phyloP scores from a whole-genome alignment of 1,140 invertebrate genomes.

The Nymphalis io region DNA sequence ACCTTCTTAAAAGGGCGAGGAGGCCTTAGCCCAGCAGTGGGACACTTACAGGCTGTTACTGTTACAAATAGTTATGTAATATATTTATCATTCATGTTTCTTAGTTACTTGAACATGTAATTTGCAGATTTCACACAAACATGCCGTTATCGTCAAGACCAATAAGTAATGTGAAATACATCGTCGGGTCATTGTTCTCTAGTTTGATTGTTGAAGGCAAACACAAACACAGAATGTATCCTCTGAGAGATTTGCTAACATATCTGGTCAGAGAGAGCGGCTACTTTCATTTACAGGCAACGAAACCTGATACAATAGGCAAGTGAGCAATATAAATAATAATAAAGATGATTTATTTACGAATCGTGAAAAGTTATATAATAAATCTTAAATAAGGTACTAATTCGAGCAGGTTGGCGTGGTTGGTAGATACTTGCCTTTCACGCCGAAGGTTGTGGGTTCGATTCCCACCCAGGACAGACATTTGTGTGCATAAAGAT shows the following conservation, averaged over 20 bases:
- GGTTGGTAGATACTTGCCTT: too few relatives aligned
- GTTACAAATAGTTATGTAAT: neutral
- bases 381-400: too few relatives aligned
- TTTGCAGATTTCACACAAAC: constrained; percentile 83
- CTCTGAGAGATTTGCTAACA: constrained; percentile 77
- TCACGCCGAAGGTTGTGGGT: too few relatives aligned
- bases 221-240: constrained; percentile 83
- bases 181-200: constrained; percentile 79
- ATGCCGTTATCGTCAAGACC: constrained; percentile 79
- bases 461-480: too few relatives aligned
- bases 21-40: too few relatives aligned
- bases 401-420: too few relatives aligned
- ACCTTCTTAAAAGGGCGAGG: too few relatives aligned
- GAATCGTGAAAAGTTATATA: too few relatives aligned
- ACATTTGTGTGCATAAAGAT: too few relatives aligned
- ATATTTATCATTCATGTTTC: neutral
- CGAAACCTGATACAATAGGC: constrained; percentile 96
- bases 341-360: too few relatives aligned
- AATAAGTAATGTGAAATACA: constrained; percentile 71
- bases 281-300: constrained; percentile 93
- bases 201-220: constrained; percentile 79
- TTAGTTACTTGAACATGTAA: neutral
- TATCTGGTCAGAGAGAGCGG: constrained; percentile 86
- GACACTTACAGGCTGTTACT: neutral
- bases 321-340: constrained; percentile 38